Evolutionary conservation across 2,888 invertebrate species (phyloP).

Genomic region (Eulithis testata): DNA sequence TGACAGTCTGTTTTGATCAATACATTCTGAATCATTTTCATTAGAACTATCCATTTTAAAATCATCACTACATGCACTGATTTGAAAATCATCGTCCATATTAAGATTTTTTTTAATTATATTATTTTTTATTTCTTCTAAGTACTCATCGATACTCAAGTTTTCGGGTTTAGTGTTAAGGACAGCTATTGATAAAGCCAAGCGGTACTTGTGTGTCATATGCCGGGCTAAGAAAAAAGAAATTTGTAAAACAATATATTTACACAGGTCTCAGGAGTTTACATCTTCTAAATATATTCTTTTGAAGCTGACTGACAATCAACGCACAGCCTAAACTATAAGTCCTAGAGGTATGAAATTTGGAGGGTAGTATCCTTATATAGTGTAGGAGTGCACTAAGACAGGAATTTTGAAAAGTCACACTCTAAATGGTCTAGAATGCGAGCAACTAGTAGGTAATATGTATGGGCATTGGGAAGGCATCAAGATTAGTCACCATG

Average conservation of each 20-base stretch:
- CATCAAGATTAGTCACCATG: too few relatives aligned
- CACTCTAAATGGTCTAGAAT: too few relatives aligned
- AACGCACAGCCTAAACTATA: too few relatives aligned
- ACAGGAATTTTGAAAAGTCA: too few relatives aligned
- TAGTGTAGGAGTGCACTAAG: too few relatives aligned
- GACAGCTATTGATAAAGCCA: conserved; percentile 59
- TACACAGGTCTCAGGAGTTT: too few relatives aligned
- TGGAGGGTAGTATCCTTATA: too few relatives aligned
- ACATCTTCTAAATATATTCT: too few relatives aligned
- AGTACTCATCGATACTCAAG: conserved; percentile 48
- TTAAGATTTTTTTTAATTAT: conserved; percentile 24
- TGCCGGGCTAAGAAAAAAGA: conserved; percentile 51
- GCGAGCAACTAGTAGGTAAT: too few relatives aligned
- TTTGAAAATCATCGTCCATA: conserved; percentile 49
- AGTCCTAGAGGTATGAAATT: too few relatives aligned
- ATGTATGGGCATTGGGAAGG: too few relatives aligned
- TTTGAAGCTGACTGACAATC: too few relatives aligned
- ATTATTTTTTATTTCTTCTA: conserved; percentile 46
- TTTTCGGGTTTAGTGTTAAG: conserved; percentile 60
- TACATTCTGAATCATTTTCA: conserved; percentile 9
- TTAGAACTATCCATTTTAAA: conserved; percentile 48
- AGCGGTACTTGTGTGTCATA: conserved; percentile 58
- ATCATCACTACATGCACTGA: conserved; percentile 60
- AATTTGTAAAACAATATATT: not conserved
- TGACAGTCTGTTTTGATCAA: conserved; percentile 3